phyloP scores from a whole-genome alignment of 2,888 invertebrate genomes.

The Euplexia lucipara region DNA sequence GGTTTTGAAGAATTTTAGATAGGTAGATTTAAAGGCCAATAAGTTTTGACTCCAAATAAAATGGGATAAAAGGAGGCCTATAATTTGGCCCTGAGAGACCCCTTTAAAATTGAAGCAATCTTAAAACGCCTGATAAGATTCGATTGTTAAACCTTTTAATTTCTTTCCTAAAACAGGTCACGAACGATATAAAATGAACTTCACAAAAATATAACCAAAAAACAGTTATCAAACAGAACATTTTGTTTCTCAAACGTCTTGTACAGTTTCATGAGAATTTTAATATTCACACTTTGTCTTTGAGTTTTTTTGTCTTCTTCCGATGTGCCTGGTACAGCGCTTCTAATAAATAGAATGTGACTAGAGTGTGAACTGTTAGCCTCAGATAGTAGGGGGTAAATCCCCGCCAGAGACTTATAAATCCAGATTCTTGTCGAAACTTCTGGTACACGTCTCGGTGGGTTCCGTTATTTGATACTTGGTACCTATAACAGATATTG shows the following conservation, averaged over 20 bases:
- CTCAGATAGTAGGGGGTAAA: slow-evolving; percentile 98
- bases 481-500: slow-evolving; percentile 67
- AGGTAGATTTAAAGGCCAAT: too few relatives aligned
- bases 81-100: background rate
- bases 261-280: slow-evolving; percentile 3
- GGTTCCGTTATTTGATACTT: slow-evolving; percentile 62
- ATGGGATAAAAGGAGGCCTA: background rate
- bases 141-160: slow-evolving; percentile 10
- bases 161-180: slow-evolving; percentile 13
- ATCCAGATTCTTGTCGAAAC: slow-evolving; percentile 93
- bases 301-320: slow-evolving; percentile 77
- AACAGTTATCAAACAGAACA: background rate
- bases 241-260: slow-evolving; percentile 17
- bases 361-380: slow-evolving; percentile 97
- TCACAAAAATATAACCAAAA: slow-evolving; percentile 7
- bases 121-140: background rate
- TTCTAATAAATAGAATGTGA: slow-evolving; percentile 98
- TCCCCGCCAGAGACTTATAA: slow-evolving; percentile 98
- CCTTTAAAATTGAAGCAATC: background rate
- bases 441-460: slow-evolving; percentile 44
- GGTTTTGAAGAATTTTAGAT: slow-evolving; percentile 4
- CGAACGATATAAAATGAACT: slow-evolving; percentile 8
- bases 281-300: slow-evolving; percentile 1
- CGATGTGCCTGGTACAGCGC: slow-evolving; percentile 79
- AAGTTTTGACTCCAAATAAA: background rate